Conservation (phyloP, 1,140 invertebrate species). For the Caerostris extrusa region DNA sequence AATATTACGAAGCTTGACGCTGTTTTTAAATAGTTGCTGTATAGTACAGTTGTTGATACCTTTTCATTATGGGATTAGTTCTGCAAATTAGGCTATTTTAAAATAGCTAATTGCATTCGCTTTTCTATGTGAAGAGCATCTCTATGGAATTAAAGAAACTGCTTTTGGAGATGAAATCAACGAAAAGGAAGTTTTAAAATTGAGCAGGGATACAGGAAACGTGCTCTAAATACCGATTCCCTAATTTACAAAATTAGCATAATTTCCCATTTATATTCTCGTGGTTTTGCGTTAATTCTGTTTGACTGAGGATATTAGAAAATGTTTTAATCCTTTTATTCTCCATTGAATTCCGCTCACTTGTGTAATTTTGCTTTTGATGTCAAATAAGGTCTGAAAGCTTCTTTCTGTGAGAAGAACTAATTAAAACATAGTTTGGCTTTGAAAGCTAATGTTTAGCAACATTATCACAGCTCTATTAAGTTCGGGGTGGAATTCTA, state of each 20-base stretch:
- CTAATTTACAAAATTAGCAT: constrained; percentile 28
- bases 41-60: background rate
- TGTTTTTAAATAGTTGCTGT: background rate
- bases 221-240: constrained; percentile 32
- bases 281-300: constrained; percentile 35
- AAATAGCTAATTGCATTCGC: background rate
- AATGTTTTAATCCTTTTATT: constrained; percentile 40
- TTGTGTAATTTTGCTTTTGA: constrained; percentile 9
- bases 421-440: constrained; percentile 23
- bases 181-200: constrained; percentile 14
- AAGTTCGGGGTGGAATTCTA: background rate
- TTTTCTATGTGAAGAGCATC: background rate
- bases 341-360: constrained; percentile 21
- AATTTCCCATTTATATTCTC: constrained; percentile 35
- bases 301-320: constrained; percentile 23
- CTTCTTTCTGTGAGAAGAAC: background rate
- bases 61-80: background rate
- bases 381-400: background rate
- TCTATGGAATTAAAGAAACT: background rate
- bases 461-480: background rate
- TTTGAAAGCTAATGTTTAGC: background rate
- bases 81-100: constrained; percentile 10
- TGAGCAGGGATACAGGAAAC: background rate
- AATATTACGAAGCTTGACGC: background rate
- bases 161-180: background rate